phyloP scores from a whole-genome alignment of 2,888 invertebrate genomes.

The Brachyptera putata region DNA sequence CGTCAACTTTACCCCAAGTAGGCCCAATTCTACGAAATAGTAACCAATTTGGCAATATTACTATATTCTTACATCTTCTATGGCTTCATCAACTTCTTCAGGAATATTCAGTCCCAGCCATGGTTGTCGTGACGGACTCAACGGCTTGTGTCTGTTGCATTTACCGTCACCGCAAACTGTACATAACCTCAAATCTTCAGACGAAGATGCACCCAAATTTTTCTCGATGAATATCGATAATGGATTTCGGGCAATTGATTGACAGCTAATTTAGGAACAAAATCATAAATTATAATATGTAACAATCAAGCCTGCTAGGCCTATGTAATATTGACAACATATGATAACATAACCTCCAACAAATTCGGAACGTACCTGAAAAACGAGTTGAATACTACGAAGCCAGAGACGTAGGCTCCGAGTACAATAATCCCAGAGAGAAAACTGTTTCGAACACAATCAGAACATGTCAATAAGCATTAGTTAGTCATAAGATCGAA shows the following conservation, averaged over 20 bases:
- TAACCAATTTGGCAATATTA: no score
- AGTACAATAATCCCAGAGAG: conserved; percentile 43
- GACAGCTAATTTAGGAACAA: conserved; percentile 17
- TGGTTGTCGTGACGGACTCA: conserved; percentile 51
- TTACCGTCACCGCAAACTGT: conserved; percentile 56
- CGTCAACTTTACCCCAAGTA: no score
- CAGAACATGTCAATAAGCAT: not conserved
- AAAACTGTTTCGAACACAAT: conserved; percentile 41
- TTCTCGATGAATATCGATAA: conserved; percentile 25
- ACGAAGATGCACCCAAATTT: conserved; percentile 8
- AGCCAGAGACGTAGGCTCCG: conserved; percentile 44
- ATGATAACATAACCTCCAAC: no score
- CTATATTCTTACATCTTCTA: conserved; percentile 68
- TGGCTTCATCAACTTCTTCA: conserved; percentile 65
- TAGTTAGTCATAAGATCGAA: not conserved
- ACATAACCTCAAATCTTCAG: conserved; percentile 42
- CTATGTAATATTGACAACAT: no score
- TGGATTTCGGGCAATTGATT: conserved; percentile 26
- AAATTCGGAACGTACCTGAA: conserved; percentile 42
- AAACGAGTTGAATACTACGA: conserved; percentile 43
- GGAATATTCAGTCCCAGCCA: conserved; percentile 66
- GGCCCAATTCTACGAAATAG: no score
- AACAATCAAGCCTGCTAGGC: no score
- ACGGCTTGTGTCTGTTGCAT: conserved; percentile 55
- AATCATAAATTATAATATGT: not conserved